Conservation (phyloP, 2,888 invertebrate genomes). For the Heteromyza rotundicornis region DNA sequence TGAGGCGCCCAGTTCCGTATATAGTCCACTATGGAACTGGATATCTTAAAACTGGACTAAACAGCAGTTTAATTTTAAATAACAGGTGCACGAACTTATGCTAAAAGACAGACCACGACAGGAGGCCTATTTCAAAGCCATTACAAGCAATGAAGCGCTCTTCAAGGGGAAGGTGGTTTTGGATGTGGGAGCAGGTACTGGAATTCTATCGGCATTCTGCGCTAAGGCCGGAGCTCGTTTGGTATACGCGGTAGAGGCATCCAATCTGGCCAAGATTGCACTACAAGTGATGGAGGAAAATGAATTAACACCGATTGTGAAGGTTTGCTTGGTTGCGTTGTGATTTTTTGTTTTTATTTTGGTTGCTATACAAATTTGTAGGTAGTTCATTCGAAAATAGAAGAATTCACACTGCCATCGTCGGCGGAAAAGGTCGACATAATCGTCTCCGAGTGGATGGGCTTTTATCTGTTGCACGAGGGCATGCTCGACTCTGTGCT, state of each 20-base stretch:
- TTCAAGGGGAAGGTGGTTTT: conserved; percentile 82
- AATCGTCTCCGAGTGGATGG: conserved; percentile 98
- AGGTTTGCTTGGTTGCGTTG: conserved; percentile 64
- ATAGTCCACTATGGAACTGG: not conserved
- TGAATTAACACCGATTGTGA: conserved; percentile 69
- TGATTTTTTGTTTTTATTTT: too few species aligned
- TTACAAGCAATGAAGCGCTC: conserved; percentile 69
- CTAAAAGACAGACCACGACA: conserved; percentile 78
- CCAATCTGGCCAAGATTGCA: conserved; percentile 71
- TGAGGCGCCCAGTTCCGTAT: conserved; percentile 34
- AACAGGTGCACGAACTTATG: conserved; percentile 81
- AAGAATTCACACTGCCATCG: conserved; percentile 70
- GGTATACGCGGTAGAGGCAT: conserved; percentile 87
- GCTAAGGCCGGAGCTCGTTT: conserved; percentile 86
- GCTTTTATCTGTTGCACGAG: conserved; percentile 93
- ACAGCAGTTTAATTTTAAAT: not conserved
- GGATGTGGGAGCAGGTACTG: conserved; percentile 87
- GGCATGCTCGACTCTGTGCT: conserved; percentile 94
- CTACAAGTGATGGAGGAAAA: conserved; percentile 75
- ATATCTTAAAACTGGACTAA: not conserved
- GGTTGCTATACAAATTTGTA: conserved; percentile 9
- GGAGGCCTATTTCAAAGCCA: conserved; percentile 80
- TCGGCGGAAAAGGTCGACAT: conserved; percentile 77
- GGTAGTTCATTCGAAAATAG: conserved; percentile 62
- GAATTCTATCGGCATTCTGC: conserved; percentile 88